Evolutionary conservation across 2,888 invertebrate genomes (phyloP), one percentile per base, ranked within the genome.

Genomic region (Beris morrisii): DNA sequence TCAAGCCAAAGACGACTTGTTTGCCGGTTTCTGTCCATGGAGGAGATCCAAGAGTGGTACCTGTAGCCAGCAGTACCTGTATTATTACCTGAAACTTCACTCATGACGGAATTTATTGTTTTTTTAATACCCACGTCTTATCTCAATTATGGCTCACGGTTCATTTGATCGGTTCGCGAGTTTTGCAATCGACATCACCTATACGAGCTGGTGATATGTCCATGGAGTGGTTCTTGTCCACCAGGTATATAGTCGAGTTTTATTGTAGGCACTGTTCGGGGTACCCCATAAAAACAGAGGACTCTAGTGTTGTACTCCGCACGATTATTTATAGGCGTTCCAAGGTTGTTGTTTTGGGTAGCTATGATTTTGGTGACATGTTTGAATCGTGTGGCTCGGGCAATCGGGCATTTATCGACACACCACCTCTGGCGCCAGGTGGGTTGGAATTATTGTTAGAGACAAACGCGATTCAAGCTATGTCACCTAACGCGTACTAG

Each of bases 91-190:
- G 32, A 5, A 38, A 56, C 13, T 43, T 44, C 22, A 38, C 38
- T 57, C 53, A 53, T 53, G 53, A 53, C 53, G 28, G 53, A 53
- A 59, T 48, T 59, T 4, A 44, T 59, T 50, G 22, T 52, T 28
- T 61, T 50, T 61, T 38, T 30, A 52, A 32, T 59, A 32, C 61
- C 61, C 61, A 61, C 61, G 30, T 61, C 28, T 61, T 58, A 58
- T 58, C 61, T 50, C 61, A 61, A 61, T 61, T 50, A 52, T 56
- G 44, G 32, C 15, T 56, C 12, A 38, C 38, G 44, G 15, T 56
- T 15, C 52, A 61, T 13, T 6, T 48, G 59, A 59, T n/a, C 59
- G 7, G 6, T 28, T 28, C 30, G 12, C 30, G 5, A 12, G 9
- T 38, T n/a, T 56, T 56, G 15, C 4, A 56, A 13, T 7, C 11